Evolutionary conservation across 2,888 invertebrate genomes (phyloP).

Genomic region (Volucella inanis): DNA sequence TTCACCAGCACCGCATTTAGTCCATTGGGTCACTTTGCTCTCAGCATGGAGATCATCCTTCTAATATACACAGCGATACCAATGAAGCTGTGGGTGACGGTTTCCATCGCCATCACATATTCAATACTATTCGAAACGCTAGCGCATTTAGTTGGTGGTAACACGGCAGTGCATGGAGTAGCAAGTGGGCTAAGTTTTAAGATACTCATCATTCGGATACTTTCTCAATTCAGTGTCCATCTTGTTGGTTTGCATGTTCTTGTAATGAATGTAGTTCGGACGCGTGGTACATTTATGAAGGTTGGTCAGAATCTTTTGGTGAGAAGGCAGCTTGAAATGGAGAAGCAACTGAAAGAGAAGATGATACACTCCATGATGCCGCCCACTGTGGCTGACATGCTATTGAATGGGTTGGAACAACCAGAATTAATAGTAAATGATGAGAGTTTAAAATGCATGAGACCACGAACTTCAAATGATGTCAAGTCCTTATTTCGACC

Average conservation of each 20-base stretch:
- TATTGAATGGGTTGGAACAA: constrained; percentile 86
- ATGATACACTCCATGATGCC: constrained; percentile 99
- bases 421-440: constrained; percentile 76
- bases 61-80: constrained; percentile 97
- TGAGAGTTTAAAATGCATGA: constrained; percentile 78
- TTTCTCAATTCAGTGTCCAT: constrained; percentile 95
- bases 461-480: constrained; percentile 83
- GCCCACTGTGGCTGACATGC: constrained; percentile 93
- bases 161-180: constrained; percentile 83
- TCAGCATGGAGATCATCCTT: constrained; percentile 93
- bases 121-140: constrained; percentile 93
- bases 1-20: constrained; percentile 86
- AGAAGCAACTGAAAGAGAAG: constrained; percentile 96
- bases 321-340: constrained; percentile 94
- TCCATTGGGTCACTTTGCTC: constrained; percentile 91
- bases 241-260: constrained; percentile 96
- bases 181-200: constrained; percentile 85
- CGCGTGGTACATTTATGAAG: constrained; percentile 98
- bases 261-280: constrained; percentile 95
- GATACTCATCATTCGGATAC: constrained; percentile 87
- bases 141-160: constrained; percentile 83
- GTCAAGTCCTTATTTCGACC: constrained; percentile 94
- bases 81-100: constrained; percentile 93
- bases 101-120: constrained; percentile 90
- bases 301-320: constrained; percentile 96